These are phyloP conservation scores for Epinotia ramella DNA, from an alignment of 2,888 invertebrate species.

Conservation along the genomic window DNA sequence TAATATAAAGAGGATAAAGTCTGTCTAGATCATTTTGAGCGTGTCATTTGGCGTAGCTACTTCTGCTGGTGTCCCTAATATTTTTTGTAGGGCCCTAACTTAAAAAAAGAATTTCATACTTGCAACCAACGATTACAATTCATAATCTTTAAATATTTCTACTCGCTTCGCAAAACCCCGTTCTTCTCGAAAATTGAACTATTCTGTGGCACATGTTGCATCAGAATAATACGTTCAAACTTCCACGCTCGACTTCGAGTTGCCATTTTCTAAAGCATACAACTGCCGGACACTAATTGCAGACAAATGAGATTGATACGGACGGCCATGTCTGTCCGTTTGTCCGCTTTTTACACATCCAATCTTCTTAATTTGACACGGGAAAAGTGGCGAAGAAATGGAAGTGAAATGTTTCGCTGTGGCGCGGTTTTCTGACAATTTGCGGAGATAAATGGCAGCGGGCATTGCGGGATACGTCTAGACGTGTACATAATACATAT, in stretches of 20 bases:
- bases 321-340: slow-evolving; percentile 51
- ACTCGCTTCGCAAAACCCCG: too few relatives aligned
- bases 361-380: slow-evolving; percentile 52
- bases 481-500: background rate
- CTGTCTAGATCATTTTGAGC: too few relatives aligned
- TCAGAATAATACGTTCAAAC: slow-evolving; percentile 58
- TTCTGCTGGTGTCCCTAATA: too few relatives aligned
- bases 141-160: too few relatives aligned
- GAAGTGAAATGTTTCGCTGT: slow-evolving; percentile 40
- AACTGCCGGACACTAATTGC: slow-evolving; percentile 62
- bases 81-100: too few relatives aligned
- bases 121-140: too few relatives aligned
- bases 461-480: background rate
- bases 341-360: slow-evolving; percentile 51
- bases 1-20: too few relatives aligned
- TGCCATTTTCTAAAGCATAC: slow-evolving; percentile 25
- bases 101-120: too few relatives aligned
- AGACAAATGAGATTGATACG: slow-evolving; percentile 76
- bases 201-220: background rate
- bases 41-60: too few relatives aligned
- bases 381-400: slow-evolving; percentile 48
- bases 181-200: background rate
- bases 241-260: slow-evolving; percentile 65
- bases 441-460: slow-evolving; percentile 15
- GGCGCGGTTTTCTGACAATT: slow-evolving; percentile 14